These are phyloP conservation scores for Amphimallon solstitiale DNA, from an alignment of 2,888 invertebrate genomes.

Conservation along the genomic window DNA sequence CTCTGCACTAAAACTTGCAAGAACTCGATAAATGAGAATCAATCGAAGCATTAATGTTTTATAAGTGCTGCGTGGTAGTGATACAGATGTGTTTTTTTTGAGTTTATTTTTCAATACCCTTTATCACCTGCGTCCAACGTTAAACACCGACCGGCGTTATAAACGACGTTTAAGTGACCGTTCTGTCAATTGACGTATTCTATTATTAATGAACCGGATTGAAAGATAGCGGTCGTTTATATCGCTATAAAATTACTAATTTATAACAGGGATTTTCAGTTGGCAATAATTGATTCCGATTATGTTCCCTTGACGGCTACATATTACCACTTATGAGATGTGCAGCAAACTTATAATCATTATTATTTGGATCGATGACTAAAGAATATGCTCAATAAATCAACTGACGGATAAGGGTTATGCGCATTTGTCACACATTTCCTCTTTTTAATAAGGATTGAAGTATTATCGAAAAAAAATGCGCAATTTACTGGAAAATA, in stretches of 20 bases:
- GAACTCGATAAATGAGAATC: conserved; percentile 13
- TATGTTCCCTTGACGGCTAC: too few relatives aligned
- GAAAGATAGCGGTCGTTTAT: background rate
- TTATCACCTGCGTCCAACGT: conserved; percentile 7
- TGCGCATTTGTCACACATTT: too few relatives aligned
- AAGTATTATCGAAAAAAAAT: too few relatives aligned
- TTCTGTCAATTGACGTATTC: background rate
- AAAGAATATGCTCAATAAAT: too few relatives aligned
- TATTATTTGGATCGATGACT: too few relatives aligned
- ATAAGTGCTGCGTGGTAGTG: background rate
- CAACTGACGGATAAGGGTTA: too few relatives aligned
- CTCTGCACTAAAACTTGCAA: background rate
- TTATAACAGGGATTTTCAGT: background rate
- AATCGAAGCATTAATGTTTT: conserved; percentile 22
- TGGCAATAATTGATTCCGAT: too few relatives aligned
- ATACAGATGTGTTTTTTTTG: background rate
- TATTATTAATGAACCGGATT: conserved; percentile 14
- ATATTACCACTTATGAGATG: too few relatives aligned
- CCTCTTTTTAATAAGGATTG: too few relatives aligned
- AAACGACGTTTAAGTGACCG: background rate
- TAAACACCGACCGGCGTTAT: background rate
- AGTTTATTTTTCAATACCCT: background rate
- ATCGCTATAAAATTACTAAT: background rate
- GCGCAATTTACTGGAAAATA: too few relatives aligned
- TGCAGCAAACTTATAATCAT: too few relatives aligned